These are phyloP conservation scores for Bombus superbus DNA, from an alignment of 1,140 invertebrate genomes.

Conservation along the genomic window DNA sequence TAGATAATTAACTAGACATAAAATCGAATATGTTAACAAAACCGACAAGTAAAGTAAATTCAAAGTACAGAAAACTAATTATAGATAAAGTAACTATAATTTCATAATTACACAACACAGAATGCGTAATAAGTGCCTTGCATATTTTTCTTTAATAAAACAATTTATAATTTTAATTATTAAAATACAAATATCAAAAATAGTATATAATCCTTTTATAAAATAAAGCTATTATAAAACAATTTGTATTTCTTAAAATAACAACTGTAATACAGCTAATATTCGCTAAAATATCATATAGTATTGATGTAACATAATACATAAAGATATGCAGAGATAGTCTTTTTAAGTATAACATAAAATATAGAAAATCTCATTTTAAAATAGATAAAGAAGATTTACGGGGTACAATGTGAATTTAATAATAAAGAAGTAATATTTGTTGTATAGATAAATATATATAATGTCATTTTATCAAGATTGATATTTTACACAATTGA, in stretches of 20 bases:
- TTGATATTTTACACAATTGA: slow-evolving; percentile 20
- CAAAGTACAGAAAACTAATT: background rate
- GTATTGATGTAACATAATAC: background rate
- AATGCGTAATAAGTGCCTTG: slow-evolving; percentile 71
- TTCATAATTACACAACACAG: slow-evolving; percentile 27
- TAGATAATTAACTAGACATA: background rate
- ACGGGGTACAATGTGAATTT: background rate
- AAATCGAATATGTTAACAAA: slow-evolving; percentile 18
- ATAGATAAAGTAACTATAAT: background rate
- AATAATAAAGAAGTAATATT: background rate
- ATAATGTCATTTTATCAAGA: slow-evolving; percentile 4
- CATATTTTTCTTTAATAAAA: slow-evolving; percentile 59
- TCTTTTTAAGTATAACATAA: slow-evolving; percentile 19
- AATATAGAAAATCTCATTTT: slow-evolving; percentile 36
- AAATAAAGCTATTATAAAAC: slow-evolving; percentile 23
- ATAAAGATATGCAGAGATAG: slow-evolving; percentile 5
- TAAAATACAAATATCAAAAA: slow-evolving; percentile 38
- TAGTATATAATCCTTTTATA: slow-evolving; percentile 34
- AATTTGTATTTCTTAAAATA: slow-evolving; percentile 12
- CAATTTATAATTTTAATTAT: slow-evolving; percentile 31
- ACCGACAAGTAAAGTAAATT: background rate
- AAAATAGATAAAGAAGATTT: background rate
- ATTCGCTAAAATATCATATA: slow-evolving; percentile 21
- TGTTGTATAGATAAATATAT: slow-evolving; percentile 30
- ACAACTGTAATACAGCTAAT: slow-evolving; percentile 34